Conservation (phyloP, 2,888 invertebrate genomes). For the Hesperia comma region DNA sequence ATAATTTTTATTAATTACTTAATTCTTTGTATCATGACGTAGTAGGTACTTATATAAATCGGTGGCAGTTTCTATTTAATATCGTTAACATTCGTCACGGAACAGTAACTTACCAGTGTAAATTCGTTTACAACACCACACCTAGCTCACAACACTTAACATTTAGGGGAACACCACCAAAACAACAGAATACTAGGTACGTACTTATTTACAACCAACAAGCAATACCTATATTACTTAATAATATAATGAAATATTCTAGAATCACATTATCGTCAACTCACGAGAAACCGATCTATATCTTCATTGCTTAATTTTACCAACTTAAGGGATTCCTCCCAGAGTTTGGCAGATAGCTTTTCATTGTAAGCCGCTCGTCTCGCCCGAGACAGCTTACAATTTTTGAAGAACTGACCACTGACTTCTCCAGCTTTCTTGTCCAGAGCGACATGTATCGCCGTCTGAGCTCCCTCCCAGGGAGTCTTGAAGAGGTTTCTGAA, state of each 20-base stretch:
- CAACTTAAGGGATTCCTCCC: slow-evolving; percentile 90
- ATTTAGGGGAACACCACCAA: background rate
- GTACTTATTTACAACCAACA: background rate
- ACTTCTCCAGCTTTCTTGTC: slow-evolving; percentile 87
- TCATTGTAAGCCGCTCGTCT: slow-evolving; percentile 85
- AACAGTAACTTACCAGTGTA: background rate
- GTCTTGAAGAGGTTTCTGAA: slow-evolving; percentile 88
- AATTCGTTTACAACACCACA: background rate
- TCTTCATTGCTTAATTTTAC: slow-evolving; percentile 86
- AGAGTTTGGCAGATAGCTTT: slow-evolving; percentile 88
- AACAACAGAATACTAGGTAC: too few relatives aligned
- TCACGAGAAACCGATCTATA: slow-evolving; percentile 81
- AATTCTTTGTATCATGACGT: too few relatives aligned
- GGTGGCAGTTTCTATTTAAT: too few relatives aligned
- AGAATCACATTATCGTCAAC: background rate
- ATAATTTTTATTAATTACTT: too few relatives aligned
- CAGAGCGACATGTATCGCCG: slow-evolving; percentile 88
- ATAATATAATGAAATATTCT: too few relatives aligned
- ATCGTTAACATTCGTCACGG: too few relatives aligned
- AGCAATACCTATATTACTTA: background rate
- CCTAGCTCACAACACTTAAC: background rate
- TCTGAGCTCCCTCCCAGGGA: slow-evolving; percentile 91
- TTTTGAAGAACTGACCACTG: slow-evolving; percentile 90
- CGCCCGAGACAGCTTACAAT: slow-evolving; percentile 87
- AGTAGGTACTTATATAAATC: too few relatives aligned